Percentiles rank a stretch among this genome's conserved stretches.
Evolutionary conservation across 30 jellyfish, hydroid and myxozoan species (phyloP).

Genomic region (Euphysa ruthae): DNA sequence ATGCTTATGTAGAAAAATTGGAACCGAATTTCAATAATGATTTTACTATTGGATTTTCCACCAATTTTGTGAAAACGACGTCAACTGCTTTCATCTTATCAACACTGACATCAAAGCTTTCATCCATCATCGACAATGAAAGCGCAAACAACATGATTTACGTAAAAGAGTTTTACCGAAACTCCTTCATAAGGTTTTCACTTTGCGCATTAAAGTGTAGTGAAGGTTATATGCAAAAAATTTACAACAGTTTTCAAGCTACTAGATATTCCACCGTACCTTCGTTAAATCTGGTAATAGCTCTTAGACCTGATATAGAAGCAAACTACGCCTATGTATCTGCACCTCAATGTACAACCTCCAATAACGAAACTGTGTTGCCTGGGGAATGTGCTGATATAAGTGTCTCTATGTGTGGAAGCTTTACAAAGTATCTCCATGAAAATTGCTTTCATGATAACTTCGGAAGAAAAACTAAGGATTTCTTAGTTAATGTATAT

Average conservation of each 20-base stretch:
- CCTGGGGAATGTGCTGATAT: not conserved
- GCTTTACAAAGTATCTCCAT: not conserved
- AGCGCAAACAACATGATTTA: not conserved
- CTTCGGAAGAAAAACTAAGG: conserved; percentile 6
- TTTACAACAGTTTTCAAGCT: conserved; percentile 39
- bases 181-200: conserved; percentile 24
- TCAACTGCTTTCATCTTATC: conserved; percentile 30
- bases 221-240: conserved; percentile 23
- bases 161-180: conserved; percentile 33
- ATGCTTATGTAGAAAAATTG: conserved; percentile 11
- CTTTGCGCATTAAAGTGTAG: conserved; percentile 53
- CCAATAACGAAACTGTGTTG: not conserved
- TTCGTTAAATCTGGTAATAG: conserved; percentile 26
- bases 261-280: conserved; percentile 41
- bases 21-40: conserved; percentile 15
- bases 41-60: conserved; percentile 45
- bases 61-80: conserved; percentile 3
- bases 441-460: conserved; percentile 8
- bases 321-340: conserved; percentile 37
- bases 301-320: conserved; percentile 43
- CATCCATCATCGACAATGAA: not conserved
- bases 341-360: conserved; percentile 52
- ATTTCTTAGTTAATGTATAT: not conserved
- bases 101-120: not conserved
- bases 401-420: conserved; percentile 3